phyloP scores from a whole-genome alignment of 37 sponge, comb jelly and placozoan species.

The Chondrilla cf. caribensis region DNA sequence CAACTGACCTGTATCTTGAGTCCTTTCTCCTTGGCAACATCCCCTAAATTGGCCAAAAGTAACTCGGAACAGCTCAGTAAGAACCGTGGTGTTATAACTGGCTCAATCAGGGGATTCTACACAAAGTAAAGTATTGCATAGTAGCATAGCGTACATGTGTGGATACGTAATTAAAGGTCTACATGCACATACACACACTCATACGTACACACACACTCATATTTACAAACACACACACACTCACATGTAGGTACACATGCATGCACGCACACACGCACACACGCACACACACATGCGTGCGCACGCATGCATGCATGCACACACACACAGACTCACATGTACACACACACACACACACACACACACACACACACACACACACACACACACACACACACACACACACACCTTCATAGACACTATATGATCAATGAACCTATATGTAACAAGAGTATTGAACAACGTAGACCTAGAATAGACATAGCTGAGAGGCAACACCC shows the following conservation, averaged over 20 bases:
- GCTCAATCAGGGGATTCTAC: conserved; percentile 54
- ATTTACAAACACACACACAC: background rate
- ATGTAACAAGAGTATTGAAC: too few relatives aligned
- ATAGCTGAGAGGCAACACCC: background rate
- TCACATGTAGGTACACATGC: conserved; percentile 7
- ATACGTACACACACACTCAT: background rate
- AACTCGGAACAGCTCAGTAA: conserved; percentile 42
- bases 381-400: conserved; percentile 22
- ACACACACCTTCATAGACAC: conserved; percentile 16
- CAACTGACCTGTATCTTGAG: conserved; percentile 19
- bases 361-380: background rate
- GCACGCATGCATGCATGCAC: background rate
- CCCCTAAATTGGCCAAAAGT: conserved; percentile 37
- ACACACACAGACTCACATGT: background rate
- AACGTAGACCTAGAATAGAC: too few relatives aligned
- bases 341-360: background rate
- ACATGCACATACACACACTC: conserved; percentile 7
- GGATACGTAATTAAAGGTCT: too few relatives aligned
- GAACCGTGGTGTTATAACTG: conserved; percentile 65
- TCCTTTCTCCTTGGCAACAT: conserved; percentile 31
- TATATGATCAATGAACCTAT: background rate
- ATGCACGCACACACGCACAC: conserved; percentile 11
- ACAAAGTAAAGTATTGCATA: background rate
- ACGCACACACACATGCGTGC: conserved; percentile 16
- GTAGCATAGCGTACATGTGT: too few relatives aligned